These are phyloP conservation scores for Hipposideros armiger DNA, from an alignment of 2,113 vertebrate species.

Conservation along the genomic window DNA sequence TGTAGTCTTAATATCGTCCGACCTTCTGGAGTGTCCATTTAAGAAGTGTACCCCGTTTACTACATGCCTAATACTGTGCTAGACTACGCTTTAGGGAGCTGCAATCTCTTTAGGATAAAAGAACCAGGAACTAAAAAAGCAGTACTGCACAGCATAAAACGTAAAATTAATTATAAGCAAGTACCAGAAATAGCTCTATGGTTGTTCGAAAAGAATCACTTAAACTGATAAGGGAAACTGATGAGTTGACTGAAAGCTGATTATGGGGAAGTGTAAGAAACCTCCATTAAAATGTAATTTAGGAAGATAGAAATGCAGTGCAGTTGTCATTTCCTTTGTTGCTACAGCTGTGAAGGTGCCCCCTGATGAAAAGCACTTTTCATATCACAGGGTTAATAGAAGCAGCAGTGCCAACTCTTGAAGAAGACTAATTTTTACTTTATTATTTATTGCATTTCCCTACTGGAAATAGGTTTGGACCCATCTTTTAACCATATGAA, in stretches of 20 bases:
- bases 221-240: conserved; percentile 35
- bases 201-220: not conserved
- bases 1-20: not conserved
- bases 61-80: not conserved
- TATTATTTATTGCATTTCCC: conserved; percentile 10
- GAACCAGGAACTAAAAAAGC: not conserved
- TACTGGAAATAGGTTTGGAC: conserved; percentile 30
- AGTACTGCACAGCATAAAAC: not conserved
- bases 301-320: not conserved
- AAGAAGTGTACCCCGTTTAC: not conserved
- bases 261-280: not conserved
- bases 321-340: conserved; percentile 6
- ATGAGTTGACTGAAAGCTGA: not conserved
- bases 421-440: not conserved
- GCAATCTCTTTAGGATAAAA: not conserved
- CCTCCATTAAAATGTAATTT: conserved; percentile 33
- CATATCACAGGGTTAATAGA: not conserved
- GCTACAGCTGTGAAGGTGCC: not conserved
- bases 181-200: not conserved
- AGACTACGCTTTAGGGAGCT: not conserved
- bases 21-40: not conserved
- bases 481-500: conserved; percentile 2
- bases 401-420: not conserved
- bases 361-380: conserved; percentile 1
- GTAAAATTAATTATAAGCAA: conserved; percentile 45